Conservation (phyloP, 2,888 invertebrate species). For the Lydus trimaculatus region DNA sequence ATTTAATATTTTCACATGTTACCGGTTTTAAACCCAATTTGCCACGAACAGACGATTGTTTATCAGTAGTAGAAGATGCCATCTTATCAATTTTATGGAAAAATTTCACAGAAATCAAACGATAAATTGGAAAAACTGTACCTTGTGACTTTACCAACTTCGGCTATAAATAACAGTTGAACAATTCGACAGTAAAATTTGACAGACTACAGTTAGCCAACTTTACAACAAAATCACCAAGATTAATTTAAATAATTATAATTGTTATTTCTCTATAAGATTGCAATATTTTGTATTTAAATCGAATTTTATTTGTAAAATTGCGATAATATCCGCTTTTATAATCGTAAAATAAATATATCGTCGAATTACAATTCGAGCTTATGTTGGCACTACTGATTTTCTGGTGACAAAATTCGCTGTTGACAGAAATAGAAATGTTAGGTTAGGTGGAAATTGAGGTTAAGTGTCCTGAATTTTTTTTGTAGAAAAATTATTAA, state of each 20-base stretch:
- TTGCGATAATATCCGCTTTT: neutral
- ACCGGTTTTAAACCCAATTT: conserved; percentile 69
- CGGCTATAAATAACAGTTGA: neutral
- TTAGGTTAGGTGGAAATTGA: neutral
- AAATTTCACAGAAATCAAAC: too few species aligned
- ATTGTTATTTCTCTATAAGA: too few species aligned
- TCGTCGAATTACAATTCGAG: neutral
- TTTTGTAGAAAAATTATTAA: neutral
- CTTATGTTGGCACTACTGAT: neutral
- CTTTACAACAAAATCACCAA: neutral
- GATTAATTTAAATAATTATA: neutral
- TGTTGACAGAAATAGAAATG: neutral
- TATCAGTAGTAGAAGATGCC: conserved; percentile 46
- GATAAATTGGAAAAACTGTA: too few species aligned
- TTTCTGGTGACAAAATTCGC: too few species aligned
- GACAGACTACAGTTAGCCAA: neutral
- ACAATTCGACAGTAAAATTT: neutral
- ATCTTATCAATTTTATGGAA: conserved; percentile 30
- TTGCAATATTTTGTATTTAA: neutral
- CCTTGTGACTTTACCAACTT: too few species aligned
- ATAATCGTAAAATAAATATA: neutral
- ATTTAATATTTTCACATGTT: conserved; percentile 74
- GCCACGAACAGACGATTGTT: conserved; percentile 47
- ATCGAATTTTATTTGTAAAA: neutral
- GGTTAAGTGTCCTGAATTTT: neutral